Evolutionary conservation across 2,888 invertebrate genomes (phyloP).

Genomic region (Drosophila meridiana): DNA sequence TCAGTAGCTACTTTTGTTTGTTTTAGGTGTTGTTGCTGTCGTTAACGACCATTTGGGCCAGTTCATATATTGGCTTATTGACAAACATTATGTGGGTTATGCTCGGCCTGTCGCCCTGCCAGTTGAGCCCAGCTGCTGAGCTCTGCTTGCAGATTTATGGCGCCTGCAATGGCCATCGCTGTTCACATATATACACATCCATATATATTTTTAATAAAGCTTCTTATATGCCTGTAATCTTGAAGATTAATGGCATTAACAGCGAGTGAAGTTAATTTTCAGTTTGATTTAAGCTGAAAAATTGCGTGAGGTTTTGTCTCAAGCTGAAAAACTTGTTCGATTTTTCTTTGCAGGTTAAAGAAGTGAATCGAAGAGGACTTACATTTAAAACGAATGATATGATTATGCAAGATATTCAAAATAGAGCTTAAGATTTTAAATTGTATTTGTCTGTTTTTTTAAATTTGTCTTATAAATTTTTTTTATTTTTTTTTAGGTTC

Average conservation of each 20-base stretch:
- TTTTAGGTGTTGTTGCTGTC: constrained; percentile 26
- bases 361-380: too few relatives aligned
- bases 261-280: not conserved
- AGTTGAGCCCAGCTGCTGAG: constrained; percentile 16
- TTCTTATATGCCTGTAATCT: not conserved
- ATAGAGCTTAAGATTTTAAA: too few relatives aligned
- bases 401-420: too few relatives aligned
- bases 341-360: too few relatives aligned
- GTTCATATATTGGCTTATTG: constrained; percentile 69
- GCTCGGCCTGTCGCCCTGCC: constrained; percentile 6
- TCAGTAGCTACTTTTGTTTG: constrained; percentile 19
- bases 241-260: not conserved
- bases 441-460: too few relatives aligned
- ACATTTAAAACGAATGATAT: too few relatives aligned
- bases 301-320: not conserved
- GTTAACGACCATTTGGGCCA: constrained; percentile 44
- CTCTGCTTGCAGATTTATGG: constrained; percentile 50
- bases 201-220: constrained; percentile 16
- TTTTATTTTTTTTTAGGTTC: too few relatives aligned
- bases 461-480: too few relatives aligned
- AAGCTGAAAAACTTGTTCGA: not conserved
- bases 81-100: constrained; percentile 50
- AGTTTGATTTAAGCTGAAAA: not conserved
- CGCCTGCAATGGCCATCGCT: constrained; percentile 45
- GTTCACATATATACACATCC: constrained; percentile 14